Conservation (phyloP, 2,797 vertebrate species). For the Centropyge bicolor region DNA sequence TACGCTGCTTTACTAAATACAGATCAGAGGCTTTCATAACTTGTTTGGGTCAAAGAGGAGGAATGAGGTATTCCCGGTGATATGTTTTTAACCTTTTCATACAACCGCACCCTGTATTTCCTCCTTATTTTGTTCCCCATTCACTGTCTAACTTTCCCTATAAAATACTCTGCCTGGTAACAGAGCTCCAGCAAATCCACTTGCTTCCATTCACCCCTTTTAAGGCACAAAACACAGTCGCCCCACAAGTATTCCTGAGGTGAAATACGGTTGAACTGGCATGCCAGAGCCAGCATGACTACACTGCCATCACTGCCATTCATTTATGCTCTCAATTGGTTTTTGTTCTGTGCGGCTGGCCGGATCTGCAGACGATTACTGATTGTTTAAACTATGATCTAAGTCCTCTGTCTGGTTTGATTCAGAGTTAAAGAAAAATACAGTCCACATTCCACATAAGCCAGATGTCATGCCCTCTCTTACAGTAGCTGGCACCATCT, state of each 20-base stretch:
- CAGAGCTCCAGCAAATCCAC: constrained; percentile 4
- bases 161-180: constrained; percentile 14
- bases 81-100: constrained; percentile 15
- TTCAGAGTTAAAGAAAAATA: constrained; percentile 37
- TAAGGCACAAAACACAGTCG: constrained; percentile 32
- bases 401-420: constrained; percentile 35
- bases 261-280: constrained; percentile 7
- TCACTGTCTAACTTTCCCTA: background rate
- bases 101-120: constrained; percentile 16
- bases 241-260: constrained; percentile 28
- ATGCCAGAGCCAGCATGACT: constrained; percentile 12
- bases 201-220: constrained; percentile 27
- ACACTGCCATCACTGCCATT: constrained; percentile 12
- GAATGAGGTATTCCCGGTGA: background rate
- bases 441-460: constrained; percentile 30
- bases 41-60: background rate
- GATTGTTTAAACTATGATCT: constrained; percentile 38
- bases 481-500: constrained; percentile 58
- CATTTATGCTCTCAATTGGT: constrained; percentile 10
- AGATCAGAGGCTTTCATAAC: background rate
- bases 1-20: constrained; percentile 3
- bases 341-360: constrained; percentile 9
- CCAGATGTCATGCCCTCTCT: constrained; percentile 18
- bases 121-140: constrained; percentile 16
- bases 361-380: constrained; percentile 21